Evolutionary conservation across 2,888 invertebrate species (phyloP).

Genomic region (Oscheius sp.): DNA sequence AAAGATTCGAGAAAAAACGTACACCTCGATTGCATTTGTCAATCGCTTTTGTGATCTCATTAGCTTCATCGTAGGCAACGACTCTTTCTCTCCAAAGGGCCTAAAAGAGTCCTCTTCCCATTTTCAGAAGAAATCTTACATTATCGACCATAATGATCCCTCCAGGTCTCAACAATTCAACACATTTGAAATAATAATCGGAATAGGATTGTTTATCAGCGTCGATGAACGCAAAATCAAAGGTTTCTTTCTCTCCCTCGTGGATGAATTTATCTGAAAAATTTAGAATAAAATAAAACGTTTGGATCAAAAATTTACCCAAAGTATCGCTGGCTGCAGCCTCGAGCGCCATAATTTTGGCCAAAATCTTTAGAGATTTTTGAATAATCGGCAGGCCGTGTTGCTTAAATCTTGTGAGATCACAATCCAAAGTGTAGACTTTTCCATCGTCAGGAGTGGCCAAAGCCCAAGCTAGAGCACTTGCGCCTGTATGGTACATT

Average conservation of each 20-base stretch:
- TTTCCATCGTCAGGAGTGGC: conserved; percentile 71
- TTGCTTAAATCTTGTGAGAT: conserved; percentile 37
- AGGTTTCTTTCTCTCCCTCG: conserved; percentile 54
- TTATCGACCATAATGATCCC: conserved; percentile 73
- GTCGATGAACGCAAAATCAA: conserved; percentile 67
- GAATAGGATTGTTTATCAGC: conserved; percentile 71
- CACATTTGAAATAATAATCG: conserved; percentile 71
- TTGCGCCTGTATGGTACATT: conserved; percentile 73
- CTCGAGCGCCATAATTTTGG: conserved; percentile 42
- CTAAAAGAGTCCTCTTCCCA: not conserved
- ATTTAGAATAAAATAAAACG: not conserved
- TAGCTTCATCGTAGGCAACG: not conserved
- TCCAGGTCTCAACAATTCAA: conserved; percentile 70
- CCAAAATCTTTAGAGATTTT: conserved; percentile 37
- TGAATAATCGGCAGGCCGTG: conserved; percentile 46
- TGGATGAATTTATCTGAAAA: conserved; percentile 54
- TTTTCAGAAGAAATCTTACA: conserved; percentile 39
- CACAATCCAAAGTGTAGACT: conserved; percentile 42
- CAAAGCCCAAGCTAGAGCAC: conserved; percentile 71
- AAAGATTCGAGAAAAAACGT: not conserved
- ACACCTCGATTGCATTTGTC: not conserved
- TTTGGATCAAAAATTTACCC: conserved; percentile 25
- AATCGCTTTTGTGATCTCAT: conserved; percentile 1
- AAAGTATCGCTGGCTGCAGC: conserved; percentile 41
- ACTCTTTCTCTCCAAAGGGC: not conserved